These are phyloP conservation scores for Dolichopus griseipennis DNA, from an alignment of 2,888 invertebrate genomes.

Conservation along the genomic window DNA sequence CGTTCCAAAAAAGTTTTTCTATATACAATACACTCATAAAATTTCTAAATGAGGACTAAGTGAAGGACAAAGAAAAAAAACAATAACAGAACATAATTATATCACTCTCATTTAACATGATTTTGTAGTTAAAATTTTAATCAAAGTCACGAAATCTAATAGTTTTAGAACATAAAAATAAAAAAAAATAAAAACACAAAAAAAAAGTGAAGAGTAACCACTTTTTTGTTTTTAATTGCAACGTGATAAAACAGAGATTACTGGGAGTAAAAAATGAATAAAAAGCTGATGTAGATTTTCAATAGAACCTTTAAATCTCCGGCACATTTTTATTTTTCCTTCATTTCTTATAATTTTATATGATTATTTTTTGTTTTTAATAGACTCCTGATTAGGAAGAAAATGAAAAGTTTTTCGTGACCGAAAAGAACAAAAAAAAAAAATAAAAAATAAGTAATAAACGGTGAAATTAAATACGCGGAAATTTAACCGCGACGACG, in stretches of 20 bases:
- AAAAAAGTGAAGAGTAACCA: neutral
- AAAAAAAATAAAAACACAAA: neutral
- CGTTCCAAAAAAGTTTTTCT: too few species aligned
- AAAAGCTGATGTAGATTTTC: neutral
- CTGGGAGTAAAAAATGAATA: neutral
- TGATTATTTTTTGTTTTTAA: neutral
- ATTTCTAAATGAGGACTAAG: neutral
- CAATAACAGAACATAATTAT: neutral
- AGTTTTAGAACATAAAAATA: neutral
- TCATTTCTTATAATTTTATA: neutral
- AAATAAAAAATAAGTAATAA: too few species aligned
- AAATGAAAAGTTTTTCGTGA: neutral
- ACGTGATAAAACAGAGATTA: neutral
- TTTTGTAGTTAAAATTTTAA: neutral
- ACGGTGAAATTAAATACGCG: neutral
- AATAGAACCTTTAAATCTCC: constrained; percentile 1
- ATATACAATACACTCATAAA: too few species aligned
- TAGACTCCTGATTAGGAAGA: neutral
- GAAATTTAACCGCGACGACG: neutral
- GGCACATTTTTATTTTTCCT: neutral
- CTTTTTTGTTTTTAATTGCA: neutral
- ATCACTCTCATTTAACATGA: constrained; percentile 4
- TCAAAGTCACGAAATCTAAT: constrained; percentile 3
- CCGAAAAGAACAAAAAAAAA: neutral
- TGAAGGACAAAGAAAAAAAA: neutral